Evolutionary conservation across 2,888 invertebrate genomes (phyloP).

Genomic region (Amphipoea oculea): DNA sequence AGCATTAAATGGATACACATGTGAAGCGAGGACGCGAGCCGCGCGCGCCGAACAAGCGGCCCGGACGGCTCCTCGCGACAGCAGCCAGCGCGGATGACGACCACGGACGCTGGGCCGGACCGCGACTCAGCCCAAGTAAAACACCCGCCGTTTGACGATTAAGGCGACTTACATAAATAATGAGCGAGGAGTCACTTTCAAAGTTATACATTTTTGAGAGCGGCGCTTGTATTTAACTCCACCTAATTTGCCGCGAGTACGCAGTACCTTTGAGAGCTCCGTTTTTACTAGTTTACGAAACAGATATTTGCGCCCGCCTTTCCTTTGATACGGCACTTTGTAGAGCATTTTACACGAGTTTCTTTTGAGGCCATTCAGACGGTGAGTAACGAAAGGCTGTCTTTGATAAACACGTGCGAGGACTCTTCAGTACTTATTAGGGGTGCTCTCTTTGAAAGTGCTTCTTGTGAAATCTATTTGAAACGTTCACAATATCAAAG

Average conservation of each 20-base stretch:
- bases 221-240: conserved; percentile 89
- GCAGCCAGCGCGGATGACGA: conserved; percentile 52
- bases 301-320: conserved; percentile 91
- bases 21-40: conserved; percentile 76
- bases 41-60: conserved; percentile 57
- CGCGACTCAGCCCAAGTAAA: conserved; percentile 80
- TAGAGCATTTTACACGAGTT: conserved; percentile 91
- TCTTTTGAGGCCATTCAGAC: conserved; percentile 91
- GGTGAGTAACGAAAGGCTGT: conserved; percentile 91
- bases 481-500: conserved; percentile 90
- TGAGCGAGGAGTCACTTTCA: conserved; percentile 87
- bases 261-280: conserved; percentile 89
- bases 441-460: conserved; percentile 90
- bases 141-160: conserved; percentile 85
- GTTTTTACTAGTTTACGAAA: conserved; percentile 91
- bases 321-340: conserved; percentile 91
- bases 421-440: conserved; percentile 91
- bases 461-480: conserved; percentile 90
- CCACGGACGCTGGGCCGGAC: conserved; percentile 70
- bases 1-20: conserved; percentile 90
- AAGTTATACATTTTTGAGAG: conserved; percentile 87
- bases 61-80: conserved; percentile 23
- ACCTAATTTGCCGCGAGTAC: conserved; percentile 90
- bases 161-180: conserved; percentile 88
- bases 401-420: conserved; percentile 91